These are phyloP conservation scores for Parus major DNA, from an alignment of 2,113 vertebrate genomes.

Conservation along the genomic window DNA sequence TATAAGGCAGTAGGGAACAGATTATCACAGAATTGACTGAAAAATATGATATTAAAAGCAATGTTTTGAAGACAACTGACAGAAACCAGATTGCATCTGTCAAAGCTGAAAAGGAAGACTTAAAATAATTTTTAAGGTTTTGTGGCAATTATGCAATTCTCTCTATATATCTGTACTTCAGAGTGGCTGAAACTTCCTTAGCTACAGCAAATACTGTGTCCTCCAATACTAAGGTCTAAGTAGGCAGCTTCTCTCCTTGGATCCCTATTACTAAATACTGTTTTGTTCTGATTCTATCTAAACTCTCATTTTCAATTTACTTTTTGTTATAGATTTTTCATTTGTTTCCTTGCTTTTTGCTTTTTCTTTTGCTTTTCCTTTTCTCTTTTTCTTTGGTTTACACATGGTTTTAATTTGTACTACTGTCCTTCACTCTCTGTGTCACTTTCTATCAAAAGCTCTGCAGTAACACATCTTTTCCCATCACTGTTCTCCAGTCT, in stretches of 20 bases:
- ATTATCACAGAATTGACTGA: neutral
- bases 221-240: neutral
- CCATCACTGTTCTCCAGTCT: neutral
- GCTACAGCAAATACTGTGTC: neutral
- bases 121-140: neutral
- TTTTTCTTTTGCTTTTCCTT: neutral
- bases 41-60: conserved; percentile 13
- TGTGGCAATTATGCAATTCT: neutral
- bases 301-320: neutral
- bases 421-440: neutral
- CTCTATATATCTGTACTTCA: neutral
- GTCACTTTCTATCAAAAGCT: neutral
- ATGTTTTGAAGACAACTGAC: conserved; percentile 25
- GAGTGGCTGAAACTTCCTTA: neutral
- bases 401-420: neutral
- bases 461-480: neutral
- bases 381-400: neutral
- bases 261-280: neutral
- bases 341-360: neutral
- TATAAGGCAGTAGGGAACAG: neutral
- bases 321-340: neutral
- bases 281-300: neutral
- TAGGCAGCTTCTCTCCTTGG: neutral
- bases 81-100: conserved; percentile 42
- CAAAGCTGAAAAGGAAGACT: conserved; percentile 30